Conservation (phyloP, 2,113 vertebrate genomes). For the Oriolus oriolus region DNA sequence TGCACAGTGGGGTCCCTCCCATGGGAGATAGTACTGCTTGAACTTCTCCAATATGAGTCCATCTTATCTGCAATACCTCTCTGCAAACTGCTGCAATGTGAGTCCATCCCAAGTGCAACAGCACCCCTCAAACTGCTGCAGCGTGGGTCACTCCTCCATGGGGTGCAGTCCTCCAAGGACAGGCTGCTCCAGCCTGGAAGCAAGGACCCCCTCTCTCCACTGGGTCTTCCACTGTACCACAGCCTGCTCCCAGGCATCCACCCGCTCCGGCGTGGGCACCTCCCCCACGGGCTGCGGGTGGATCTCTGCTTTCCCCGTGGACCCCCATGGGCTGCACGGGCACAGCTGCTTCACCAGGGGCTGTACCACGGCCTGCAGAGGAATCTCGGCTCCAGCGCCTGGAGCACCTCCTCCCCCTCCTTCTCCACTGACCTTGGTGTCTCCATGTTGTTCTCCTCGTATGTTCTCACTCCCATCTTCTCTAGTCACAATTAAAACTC, state of each 20-base stretch:
- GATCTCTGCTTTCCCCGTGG: not conserved
- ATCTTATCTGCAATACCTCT: not conserved
- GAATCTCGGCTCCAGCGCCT: rapidly evolving
- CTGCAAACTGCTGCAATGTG: not conserved
- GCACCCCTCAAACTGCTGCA: rapidly evolving
- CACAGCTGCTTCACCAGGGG: not conserved
- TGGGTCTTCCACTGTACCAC: too few relatives aligned
- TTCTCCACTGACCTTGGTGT: not conserved
- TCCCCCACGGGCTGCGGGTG: not conserved
- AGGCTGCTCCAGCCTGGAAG: not conserved
- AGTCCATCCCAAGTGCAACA: not conserved
- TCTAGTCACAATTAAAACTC: not conserved
- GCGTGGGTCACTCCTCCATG: rapidly evolving
- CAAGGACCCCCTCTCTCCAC: not conserved
- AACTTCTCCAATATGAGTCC: not conserved
- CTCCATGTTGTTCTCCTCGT: rapidly evolving
- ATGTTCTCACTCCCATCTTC: not conserved
- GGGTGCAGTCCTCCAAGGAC: not conserved
- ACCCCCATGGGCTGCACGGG: not conserved
- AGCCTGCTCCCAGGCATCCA: too few relatives aligned
- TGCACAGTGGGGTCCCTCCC: rapidly evolving
- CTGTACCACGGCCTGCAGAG: not conserved
- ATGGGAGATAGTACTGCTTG: too few relatives aligned
- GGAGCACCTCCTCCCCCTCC: too few relatives aligned
- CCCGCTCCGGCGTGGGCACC: rapidly evolving